Base-by-base conservation (phyloP, 2,113 vertebrate genomes). In the Hipposideros armiger region DNA sequence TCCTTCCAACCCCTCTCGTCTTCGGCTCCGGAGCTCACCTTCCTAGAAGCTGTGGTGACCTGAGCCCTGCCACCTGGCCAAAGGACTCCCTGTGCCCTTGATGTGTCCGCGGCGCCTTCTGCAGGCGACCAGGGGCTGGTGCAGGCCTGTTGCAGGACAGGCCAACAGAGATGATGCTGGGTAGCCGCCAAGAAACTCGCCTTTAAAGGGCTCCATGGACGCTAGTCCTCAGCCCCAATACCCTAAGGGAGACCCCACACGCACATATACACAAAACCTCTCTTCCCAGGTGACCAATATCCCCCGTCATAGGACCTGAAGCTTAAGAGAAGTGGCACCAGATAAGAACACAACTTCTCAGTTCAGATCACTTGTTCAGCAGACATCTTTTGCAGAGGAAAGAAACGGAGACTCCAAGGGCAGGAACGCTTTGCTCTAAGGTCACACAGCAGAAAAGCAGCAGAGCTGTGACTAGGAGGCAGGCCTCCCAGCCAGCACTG, bases 61-160 rank as follows among this genome's bases (percentile, higher is more conserved):
- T 5, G 1, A 2, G n/a, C 54, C 6, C 0, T 1, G n/a, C 58
- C 67, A 9, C 74, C 14, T 1, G 1, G 22, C 42, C 60, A 0
- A 11, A 15, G 60, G 36, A 0, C 50, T 24, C 28, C 2, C 52
- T 60, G 17, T 11, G 20, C 50, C 77, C 76, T 26, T 15, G 11
- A 19, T 3, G 74, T 40, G 95, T 50, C 70, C 72, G 80, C 45
- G 52, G 80, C 84, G 92, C 94, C 94, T 86, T 56, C 94, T 97
- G 84, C 81, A 67, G 92, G 84, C 64, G 28, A 1, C 19, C 42
- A 3, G 73, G 70, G 42, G 70, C 82, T 32, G 47, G 30, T 54
- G 90, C 87, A 50, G 73, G 69, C 20, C 76, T 47, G 52, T 28
- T 0, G 6, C 24, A 13, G 40, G 76, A 56, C 32, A 17, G 4